Evolutionary conservation across 2,113 vertebrate species (phyloP).

Genomic region (Chunga burmeisteri): DNA sequence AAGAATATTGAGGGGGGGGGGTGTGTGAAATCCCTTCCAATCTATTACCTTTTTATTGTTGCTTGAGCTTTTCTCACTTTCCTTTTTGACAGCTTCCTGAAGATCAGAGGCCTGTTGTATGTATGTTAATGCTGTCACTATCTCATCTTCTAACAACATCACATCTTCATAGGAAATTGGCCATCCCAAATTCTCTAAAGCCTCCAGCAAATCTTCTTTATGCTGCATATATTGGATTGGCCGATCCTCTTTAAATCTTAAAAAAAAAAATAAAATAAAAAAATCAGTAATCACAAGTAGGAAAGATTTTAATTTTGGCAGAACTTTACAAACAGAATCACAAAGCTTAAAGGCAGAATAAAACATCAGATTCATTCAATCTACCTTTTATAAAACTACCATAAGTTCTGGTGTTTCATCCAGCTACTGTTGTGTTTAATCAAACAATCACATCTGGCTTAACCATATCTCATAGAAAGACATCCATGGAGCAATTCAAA

Average conservation of each 20-base stretch:
- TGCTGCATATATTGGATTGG: slow-evolving; percentile 76
- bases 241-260: slow-evolving; percentile 70
- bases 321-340: background rate
- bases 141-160: slow-evolving; percentile 78
- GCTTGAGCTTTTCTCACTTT: slow-evolving; percentile 2
- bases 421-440: background rate
- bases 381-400: background rate
- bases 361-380: background rate
- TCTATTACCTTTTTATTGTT: slow-evolving; percentile 43
- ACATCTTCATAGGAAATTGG: slow-evolving; percentile 77
- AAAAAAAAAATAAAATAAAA: background rate
- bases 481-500: background rate
- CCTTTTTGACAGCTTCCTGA: slow-evolving; percentile 66
- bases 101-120: slow-evolving; percentile 78
- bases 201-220: slow-evolving; percentile 70
- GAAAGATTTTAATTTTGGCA: background rate
- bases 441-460: background rate
- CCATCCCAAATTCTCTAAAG: slow-evolving; percentile 75
- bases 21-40: background rate
- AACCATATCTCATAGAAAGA: background rate
- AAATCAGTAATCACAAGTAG: background rate
- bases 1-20: background rate
- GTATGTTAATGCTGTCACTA: slow-evolving; percentile 71
- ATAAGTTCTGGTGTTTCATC: background rate
- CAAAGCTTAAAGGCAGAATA: background rate